Evolutionary conservation across 2,113 vertebrate species (phyloP), one percentile per base, ranked within the genome.

Genomic region (Odontophorus gujanensis): DNA sequence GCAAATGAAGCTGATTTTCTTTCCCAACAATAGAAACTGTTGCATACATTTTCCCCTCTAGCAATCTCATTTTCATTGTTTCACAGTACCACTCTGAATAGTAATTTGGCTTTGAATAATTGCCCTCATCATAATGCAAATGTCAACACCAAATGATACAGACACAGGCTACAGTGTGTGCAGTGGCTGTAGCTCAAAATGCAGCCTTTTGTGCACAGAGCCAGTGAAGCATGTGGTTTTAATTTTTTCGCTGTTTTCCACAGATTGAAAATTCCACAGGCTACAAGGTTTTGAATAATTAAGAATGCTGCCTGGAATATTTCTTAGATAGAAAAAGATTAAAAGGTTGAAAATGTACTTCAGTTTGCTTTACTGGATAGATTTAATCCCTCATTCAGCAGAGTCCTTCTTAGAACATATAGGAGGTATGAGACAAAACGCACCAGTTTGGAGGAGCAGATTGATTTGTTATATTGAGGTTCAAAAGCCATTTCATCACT

Each of bases 71-170:
- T 94, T 90, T 91, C 65, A 32, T 90, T 92, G 90, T 95, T 94
- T 87, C 90, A 82, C 36, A 47, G 63, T 73, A 69, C 81, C 71
- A 85, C 68, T 55, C 78, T 76, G 91, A 93, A 95, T 48, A 91
- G 95, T n/a, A 95, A 95, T 96, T 95, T 87, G 87, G 81, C 55
- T 95, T 75, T 92, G 91, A 96, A 83, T 94, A 95, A 96, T 79
- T 93, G 66, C 48, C 63, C 79, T 95, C 81, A 87, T 87, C 83
- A 85, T 73, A 92, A 97, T 93, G 92, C 92, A 93, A 85, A 85
- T 95, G 77, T 94, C 89, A 97, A 91, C 89, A 90, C 66, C 55
- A 72, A 89, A 57, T 0, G 17, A 84, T 47, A 78, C 21, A 76
- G 62, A 87, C 87, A 89, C 83, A 77, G 11, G 63, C 80, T 83